Percentiles rank a stretch among this genome's conserved stretches.
Conservation (phyloP, 2,888 invertebrate species). For the Adineta ricciae region DNA sequence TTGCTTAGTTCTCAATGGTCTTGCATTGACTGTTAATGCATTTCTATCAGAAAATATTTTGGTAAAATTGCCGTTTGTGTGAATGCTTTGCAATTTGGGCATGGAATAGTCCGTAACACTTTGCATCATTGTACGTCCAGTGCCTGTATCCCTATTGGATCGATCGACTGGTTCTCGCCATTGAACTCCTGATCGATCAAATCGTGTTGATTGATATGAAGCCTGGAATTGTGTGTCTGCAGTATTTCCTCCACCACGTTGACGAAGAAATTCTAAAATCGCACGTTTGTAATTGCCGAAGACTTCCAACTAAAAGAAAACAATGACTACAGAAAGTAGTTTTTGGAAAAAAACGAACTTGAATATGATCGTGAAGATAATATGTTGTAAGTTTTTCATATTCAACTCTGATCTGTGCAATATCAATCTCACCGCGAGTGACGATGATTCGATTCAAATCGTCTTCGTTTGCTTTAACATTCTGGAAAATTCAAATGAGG, state of each 20-base stretch:
- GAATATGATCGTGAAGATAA: background rate
- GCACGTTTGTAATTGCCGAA: background rate
- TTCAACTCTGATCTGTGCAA: slow-evolving; percentile 48
- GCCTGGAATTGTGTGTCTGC: too few relatives aligned
- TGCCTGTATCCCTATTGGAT: background rate
- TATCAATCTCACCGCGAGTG: slow-evolving; percentile 45
- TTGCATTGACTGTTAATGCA: too few relatives aligned
- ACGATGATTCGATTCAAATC: slow-evolving; percentile 44
- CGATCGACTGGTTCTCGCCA: background rate
- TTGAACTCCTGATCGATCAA: background rate
- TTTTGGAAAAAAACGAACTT: background rate
- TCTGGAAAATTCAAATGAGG: slow-evolving; percentile 38
- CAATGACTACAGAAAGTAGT: background rate
- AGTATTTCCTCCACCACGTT: background rate
- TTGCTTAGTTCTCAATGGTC: too few relatives aligned
- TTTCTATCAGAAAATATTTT: too few relatives aligned
- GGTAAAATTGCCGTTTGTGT: too few relatives aligned
- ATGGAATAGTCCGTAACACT: too few relatives aligned
- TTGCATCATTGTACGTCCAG: too few relatives aligned
- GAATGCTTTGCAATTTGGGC: too few relatives aligned
- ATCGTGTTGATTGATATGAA: background rate
- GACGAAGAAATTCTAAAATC: background rate
- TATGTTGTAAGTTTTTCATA: slow-evolving; percentile 39
- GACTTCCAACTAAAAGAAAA: background rate
- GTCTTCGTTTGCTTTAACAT: slow-evolving; percentile 46